Conservation (phyloP, 2,113 vertebrate species). For the Dromas ardeola region DNA sequence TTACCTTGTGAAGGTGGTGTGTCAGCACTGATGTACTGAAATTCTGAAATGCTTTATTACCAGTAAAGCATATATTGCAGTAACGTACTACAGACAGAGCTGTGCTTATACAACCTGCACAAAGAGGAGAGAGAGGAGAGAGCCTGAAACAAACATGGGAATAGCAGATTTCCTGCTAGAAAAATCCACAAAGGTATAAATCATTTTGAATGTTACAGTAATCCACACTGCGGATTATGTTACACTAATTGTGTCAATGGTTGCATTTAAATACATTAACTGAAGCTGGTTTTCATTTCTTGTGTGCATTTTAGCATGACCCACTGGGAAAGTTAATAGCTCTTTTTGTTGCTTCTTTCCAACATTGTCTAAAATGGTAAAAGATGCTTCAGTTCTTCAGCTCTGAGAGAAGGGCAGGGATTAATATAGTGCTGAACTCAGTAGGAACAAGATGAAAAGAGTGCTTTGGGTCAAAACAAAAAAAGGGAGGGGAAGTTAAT, state of each 20-base stretch:
- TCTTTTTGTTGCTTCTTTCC: neutral
- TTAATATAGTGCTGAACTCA: neutral
- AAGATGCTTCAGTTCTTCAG: neutral
- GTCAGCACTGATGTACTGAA: neutral
- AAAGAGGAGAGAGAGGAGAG: neutral
- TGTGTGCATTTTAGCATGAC: neutral
- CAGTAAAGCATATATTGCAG: neutral
- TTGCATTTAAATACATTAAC: neutral
- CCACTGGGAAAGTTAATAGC: neutral
- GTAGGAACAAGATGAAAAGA: neutral
- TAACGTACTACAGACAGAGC: neutral
- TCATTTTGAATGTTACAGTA: neutral
- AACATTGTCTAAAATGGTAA: neutral
- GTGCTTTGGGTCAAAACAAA: neutral
- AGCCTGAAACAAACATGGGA: neutral
- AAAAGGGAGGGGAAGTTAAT: neutral
- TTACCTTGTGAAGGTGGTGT: neutral
- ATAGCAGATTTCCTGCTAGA: neutral
- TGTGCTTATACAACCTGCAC: neutral
- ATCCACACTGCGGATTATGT: neutral
- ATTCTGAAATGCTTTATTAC: neutral
- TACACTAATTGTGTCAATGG: neutral
- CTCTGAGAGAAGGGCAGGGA: neutral
- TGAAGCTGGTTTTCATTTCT: slow-evolving; percentile 31
- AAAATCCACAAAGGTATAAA: neutral